These are phyloP conservation scores for Sebastes iracundus DNA, from an alignment of 2,797 vertebrate genomes.

Conservation along the genomic window DNA sequence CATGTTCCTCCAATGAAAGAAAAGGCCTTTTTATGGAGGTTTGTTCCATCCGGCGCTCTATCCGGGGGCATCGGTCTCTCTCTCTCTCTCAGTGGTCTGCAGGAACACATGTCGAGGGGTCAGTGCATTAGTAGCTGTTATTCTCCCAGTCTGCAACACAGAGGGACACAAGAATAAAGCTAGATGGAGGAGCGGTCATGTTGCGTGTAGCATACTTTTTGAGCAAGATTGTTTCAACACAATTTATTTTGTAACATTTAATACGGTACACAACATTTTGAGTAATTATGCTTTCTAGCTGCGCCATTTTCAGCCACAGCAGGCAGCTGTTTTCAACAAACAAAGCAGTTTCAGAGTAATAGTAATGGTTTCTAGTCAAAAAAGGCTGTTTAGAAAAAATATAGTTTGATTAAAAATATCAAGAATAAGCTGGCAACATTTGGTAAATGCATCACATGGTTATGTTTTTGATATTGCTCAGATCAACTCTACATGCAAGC, in stretches of 20 bases:
- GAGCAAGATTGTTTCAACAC: neutral
- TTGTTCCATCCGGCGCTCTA: constrained; percentile 35
- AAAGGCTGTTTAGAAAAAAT: neutral
- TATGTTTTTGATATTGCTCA: neutral
- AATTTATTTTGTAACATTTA: neutral
- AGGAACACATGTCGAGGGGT: constrained; percentile 47
- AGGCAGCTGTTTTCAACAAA: neutral
- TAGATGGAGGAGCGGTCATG: neutral
- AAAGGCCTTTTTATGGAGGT: constrained; percentile 24
- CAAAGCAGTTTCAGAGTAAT: neutral
- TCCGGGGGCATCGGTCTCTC: constrained; percentile 40
- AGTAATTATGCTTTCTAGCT: neutral
- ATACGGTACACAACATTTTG: neutral
- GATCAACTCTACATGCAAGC: neutral
- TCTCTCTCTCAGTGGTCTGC: constrained; percentile 38
- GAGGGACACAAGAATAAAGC: constrained; percentile 3
- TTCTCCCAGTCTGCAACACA: constrained; percentile 10
- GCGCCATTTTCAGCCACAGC: neutral
- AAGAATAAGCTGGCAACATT: neutral
- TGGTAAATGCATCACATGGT: neutral
- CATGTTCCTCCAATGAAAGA: constrained; percentile 39
- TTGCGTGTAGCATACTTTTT: neutral
- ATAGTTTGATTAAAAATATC: neutral
- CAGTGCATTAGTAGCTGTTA: constrained; percentile 59
- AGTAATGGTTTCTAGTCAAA: neutral